A percentile compares a stretch with the other conserved stretches of the same genome.
phyloP scores from a whole-genome alignment of 2,888 invertebrate species.

The Invenusta paracnida region DNA sequence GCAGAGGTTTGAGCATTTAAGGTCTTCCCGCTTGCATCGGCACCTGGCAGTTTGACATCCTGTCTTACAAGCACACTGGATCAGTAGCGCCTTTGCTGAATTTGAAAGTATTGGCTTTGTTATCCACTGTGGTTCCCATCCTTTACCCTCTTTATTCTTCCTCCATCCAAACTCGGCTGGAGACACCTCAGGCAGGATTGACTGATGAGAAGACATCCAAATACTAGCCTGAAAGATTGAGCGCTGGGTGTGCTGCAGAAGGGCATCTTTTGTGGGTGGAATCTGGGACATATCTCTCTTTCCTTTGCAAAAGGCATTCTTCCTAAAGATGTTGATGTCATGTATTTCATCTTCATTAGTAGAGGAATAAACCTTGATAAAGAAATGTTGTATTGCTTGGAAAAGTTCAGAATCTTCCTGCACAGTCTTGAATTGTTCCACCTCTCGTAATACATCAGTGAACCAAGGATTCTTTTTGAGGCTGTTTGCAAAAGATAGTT shows the following conservation, averaged over 20 bases:
- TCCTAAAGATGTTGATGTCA: background rate
- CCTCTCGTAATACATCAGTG: slow-evolving; percentile 10
- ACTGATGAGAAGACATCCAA: background rate
- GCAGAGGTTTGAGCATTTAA: too few relatives aligned
- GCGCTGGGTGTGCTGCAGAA: background rate
- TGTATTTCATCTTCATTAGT: background rate
- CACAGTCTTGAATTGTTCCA: background rate
- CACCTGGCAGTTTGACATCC: too few relatives aligned
- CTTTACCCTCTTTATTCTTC: too few relatives aligned
- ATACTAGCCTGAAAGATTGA: background rate
- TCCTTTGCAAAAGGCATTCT: background rate
- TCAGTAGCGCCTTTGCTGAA: too few relatives aligned
- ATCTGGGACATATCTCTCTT: background rate
- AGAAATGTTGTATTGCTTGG: background rate
- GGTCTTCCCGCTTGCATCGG: too few relatives aligned
- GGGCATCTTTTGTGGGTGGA: background rate
- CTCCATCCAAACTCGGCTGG: too few relatives aligned
- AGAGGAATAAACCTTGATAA: background rate
- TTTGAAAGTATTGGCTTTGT: too few relatives aligned
- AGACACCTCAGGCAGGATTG: too few relatives aligned
- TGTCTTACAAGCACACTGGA: too few relatives aligned
- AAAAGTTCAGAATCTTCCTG: background rate
- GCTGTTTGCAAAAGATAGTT: background rate
- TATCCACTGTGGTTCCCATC: too few relatives aligned
- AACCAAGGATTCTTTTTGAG: slow-evolving; percentile 23